Base-by-base conservation (phyloP, 2,113 vertebrate genomes). In the Psilopsiagon aurifrons region DNA sequence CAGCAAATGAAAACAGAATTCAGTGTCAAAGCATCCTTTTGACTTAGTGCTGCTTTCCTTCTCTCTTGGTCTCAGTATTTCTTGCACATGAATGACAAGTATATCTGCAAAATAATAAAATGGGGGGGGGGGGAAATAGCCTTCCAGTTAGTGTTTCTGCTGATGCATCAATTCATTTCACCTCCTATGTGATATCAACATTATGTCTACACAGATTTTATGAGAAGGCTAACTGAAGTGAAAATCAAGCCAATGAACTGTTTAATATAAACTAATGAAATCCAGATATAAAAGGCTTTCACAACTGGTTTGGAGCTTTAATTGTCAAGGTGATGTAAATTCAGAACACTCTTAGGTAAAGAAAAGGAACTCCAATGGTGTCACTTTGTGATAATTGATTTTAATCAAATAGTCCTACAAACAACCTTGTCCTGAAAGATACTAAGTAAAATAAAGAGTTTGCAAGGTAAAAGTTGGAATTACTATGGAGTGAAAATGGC, bases 241-340 rank as follows among this genome's bases (percentile, higher is more conserved):
- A 98, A 97, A 98, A 98, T 96, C 96, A 97, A 95, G 92, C 90
- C 98, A 97, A 96, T 91, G 97, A 98, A 97, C 98, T 92, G 90
- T 97, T 98, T 98, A 97, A 98, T 98, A 97, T 92, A 97, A 98
- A 97, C 97, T 98, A 98, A 98, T 98, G 98, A 98, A 98, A 98
- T 97, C 88, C 93, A 97, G 97, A 97, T 97, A 97, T 92, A 98
- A 98, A 98, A 97, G 92, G 76, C 94, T 97, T 98, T 97, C 97
- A 88, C 89, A 97, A 98, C 94, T 97, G 93, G 96, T 97, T 96
- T 97, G 88, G 92, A 96, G 91, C 78, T 97, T 97, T 98, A 98
- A 98, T 98, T 98, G 96, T 97, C 95, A 96, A 97, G 68, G 66
- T 80, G 90, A 92, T 97, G 89, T 94, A 96, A 98, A 98, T 98